Evolutionary conservation across 2,113 vertebrate species (phyloP).

Genomic region (Pogona vitticeps): DNA sequence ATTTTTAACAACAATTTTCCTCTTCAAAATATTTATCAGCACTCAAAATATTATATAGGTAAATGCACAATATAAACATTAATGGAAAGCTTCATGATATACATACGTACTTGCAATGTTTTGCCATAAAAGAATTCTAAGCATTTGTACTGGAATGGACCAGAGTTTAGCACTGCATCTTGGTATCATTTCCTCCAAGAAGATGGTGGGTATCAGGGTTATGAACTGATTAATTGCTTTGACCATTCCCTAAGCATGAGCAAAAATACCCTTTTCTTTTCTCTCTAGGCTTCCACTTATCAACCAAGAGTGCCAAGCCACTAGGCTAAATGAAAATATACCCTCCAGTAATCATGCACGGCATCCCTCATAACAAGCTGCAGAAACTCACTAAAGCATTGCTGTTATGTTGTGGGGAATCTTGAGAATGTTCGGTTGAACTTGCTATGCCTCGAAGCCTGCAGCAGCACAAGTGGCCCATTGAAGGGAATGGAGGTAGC

Average conservation of each 20-base stretch:
- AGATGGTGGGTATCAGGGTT: conserved; percentile 74
- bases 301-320: conserved; percentile 88
- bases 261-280: conserved; percentile 81
- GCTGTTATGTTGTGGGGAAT: conserved; percentile 93
- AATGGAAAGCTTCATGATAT: conserved; percentile 66
- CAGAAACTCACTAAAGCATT: conserved; percentile 86
- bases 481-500: not conserved
- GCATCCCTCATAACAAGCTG: conserved; percentile 97
- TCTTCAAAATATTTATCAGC: conserved; percentile 54
- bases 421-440: conserved; percentile 89
- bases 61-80: conserved; percentile 75
- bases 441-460: conserved; percentile 72
- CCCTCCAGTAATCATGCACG: conserved; percentile 83
- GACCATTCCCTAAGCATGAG: conserved; percentile 80
- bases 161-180: conserved; percentile 38
- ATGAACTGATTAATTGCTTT: conserved; percentile 90
- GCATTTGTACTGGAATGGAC: conserved; percentile 20
- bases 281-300: conserved; percentile 90
- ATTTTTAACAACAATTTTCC: conserved; percentile 59
- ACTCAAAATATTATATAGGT: conserved; percentile 17
- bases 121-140: conserved; percentile 55
- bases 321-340: conserved; percentile 97
- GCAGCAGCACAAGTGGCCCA: conserved; percentile 63
- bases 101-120: conserved; percentile 68
- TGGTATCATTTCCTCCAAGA: conserved; percentile 63